These are phyloP conservation scores for Holothuria glaberrima DNA, from an alignment of 35 echinoderm and acorn worm genomes.

Conservation along the genomic window DNA sequence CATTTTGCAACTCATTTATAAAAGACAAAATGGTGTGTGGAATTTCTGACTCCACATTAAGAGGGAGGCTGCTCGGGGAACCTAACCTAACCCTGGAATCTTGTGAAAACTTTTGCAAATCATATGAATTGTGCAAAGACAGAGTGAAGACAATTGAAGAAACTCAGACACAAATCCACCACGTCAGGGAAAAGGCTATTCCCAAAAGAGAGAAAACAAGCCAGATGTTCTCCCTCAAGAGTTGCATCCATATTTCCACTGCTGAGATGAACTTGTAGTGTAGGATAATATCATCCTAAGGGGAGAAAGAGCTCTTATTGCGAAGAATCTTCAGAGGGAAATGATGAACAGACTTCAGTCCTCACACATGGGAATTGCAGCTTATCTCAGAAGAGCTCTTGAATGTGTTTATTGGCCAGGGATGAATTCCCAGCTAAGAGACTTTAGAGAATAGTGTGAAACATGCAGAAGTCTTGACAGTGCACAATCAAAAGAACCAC, in stretches of 20 bases:
- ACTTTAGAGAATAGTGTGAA: conserved; percentile 28
- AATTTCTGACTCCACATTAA: neutral
- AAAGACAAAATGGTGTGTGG: conserved; percentile 61
- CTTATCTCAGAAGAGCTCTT: conserved; percentile 64
- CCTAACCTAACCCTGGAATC: conserved; percentile 19
- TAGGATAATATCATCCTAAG: conserved; percentile 32
- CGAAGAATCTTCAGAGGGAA: conserved; percentile 15
- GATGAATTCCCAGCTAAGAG: conserved; percentile 53
- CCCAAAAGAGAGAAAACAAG: too few relatives aligned
- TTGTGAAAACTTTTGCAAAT: conserved; percentile 41
- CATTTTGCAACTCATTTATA: conserved; percentile 40
- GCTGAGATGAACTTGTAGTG: conserved; percentile 19
- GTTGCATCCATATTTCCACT: too few relatives aligned
- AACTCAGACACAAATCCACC: neutral
- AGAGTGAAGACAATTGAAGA: conserved; percentile 8
- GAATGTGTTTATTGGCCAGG: conserved; percentile 73
- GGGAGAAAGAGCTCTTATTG: conserved; percentile 29
- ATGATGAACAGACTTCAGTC: conserved; percentile 64
- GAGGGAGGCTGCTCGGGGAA: conserved; percentile 36
- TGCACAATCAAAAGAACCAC: conserved; percentile 61
- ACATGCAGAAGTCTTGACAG: conserved; percentile 43
- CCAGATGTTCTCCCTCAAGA: too few relatives aligned
- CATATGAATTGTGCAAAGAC: conserved; percentile 50
- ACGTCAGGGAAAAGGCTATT: neutral
- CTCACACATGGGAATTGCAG: conserved; percentile 72